Base-by-base conservation (phyloP, 2,113 vertebrate species). In the Hucho hucho region DNA sequence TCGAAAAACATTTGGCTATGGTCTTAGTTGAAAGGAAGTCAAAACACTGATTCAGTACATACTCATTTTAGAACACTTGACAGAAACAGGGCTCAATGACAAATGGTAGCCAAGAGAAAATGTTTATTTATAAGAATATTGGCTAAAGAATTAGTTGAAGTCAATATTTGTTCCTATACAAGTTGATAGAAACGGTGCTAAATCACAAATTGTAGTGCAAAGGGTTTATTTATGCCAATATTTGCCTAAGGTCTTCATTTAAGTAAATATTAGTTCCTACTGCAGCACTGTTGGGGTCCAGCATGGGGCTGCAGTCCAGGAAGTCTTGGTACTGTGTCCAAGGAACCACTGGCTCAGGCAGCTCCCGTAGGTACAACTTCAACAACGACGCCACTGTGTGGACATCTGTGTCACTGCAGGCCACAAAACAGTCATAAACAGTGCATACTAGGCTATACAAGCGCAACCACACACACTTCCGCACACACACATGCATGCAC, bases 341-440 rank as follows among this genome's bases (percentile, higher is more conserved):
- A 20, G 98, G 98, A 20, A 99, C 90, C 0, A 95, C 96, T 0
- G 98, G 97, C 83, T 98, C 94, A 0, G 97, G 98, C 3, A 99
- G 94, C 89, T 99, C 98, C 25, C 98, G 89, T 77, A 99, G 93
- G 88, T 99, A 99, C 71, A 99, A 92, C 73, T 99, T 99, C 78
- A 99, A 83, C 70, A 99, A 91, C 0, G 98, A 99, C n/a, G 96
- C 97, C 90, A 99, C 98, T 0, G 97, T 98, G 93, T 99, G 98
- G 70, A 99, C 98, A n/a, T 99, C 98, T 0, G 98, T 99, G 77
- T 97, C 95, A 84, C 98, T 99, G 94, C 69, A 80, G 49, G 12
- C 4, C 32, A 69, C 14, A 65, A 59, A 56, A 26, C 80, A 43
- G 37, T 43, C 37, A 29, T 29, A 43, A 69, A 7, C 26, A 43